Conservation (phyloP, 2,888 invertebrate species). For the Papilio protenor region DNA sequence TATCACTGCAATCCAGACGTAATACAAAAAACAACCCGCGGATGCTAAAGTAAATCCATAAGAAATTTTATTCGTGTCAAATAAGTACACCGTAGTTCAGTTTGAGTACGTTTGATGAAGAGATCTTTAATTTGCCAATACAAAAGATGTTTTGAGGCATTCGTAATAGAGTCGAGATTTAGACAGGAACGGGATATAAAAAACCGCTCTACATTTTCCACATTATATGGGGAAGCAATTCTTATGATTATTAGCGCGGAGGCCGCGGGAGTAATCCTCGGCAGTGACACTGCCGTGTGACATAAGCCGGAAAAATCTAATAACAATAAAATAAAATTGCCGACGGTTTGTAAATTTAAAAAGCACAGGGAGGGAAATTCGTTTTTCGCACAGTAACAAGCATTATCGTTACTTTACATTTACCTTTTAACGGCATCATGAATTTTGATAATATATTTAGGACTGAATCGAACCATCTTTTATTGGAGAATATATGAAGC, state of each 20-base stretch:
- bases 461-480: conserved; percentile 47
- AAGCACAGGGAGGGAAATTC: conserved; percentile 80
- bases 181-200: neutral
- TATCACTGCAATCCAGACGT: conserved; percentile 39
- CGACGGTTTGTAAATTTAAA: conserved; percentile 82
- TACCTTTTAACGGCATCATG: conserved; percentile 68
- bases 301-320: conserved; percentile 84
- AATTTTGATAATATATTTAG: conserved; percentile 63
- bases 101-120: conserved; percentile 1
- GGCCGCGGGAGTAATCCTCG: conserved; percentile 82
- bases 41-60: conserved; percentile 13
- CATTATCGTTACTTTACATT: conserved; percentile 82
- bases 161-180: conserved; percentile 28
- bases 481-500: conserved; percentile 45
- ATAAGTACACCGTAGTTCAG: conserved; percentile 11
- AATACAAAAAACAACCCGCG: conserved; percentile 23
- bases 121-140: conserved; percentile 4
- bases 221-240: conserved; percentile 83
- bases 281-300: conserved; percentile 78
- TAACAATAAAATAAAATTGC: conserved; percentile 85
- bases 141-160: conserved; percentile 2
- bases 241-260: conserved; percentile 83
- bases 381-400: conserved; percentile 78
- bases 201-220: conserved; percentile 79
- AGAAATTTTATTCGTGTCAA: conserved; percentile 16